Percentiles rank a stretch among this genome's conserved stretches.
These are phyloP conservation scores for Tubulanus polymorphus DNA, from an alignment of 2,888 invertebrate genomes.

Conservation along the genomic window DNA sequence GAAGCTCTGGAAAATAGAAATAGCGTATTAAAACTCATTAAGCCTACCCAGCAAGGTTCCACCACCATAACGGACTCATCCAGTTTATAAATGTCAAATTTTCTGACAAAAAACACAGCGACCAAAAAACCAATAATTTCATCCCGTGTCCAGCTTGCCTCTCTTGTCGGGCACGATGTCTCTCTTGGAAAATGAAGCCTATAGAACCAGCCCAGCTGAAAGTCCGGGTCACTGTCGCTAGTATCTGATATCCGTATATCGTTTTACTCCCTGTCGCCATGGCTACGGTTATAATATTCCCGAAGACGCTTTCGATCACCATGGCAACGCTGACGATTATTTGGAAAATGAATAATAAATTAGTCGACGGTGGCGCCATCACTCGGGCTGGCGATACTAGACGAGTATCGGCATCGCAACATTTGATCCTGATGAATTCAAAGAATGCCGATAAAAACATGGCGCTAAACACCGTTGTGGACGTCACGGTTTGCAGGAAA, in stretches of 20 bases:
- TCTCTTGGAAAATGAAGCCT: slow-evolving; percentile 72
- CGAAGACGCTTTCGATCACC: slow-evolving; percentile 67
- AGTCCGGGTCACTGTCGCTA: slow-evolving; percentile 29
- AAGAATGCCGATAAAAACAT: slow-evolving; percentile 71
- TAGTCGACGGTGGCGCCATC: slow-evolving; percentile 71
- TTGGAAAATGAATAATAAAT: slow-evolving; percentile 69
- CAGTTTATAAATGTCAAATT: slow-evolving; percentile 84
- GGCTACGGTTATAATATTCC: slow-evolving; percentile 69
- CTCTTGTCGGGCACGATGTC: slow-evolving; percentile 74
- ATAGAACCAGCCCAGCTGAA: slow-evolving; percentile 70
- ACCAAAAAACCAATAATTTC: slow-evolving; percentile 85
- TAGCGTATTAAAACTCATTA: too few species aligned
- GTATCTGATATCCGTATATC: slow-evolving; percentile 32
- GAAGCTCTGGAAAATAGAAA: too few species aligned
- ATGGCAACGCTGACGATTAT: slow-evolving; percentile 69
- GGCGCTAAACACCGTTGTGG: slow-evolving; percentile 68
- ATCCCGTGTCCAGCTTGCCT: slow-evolving; percentile 89
- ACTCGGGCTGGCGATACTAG: slow-evolving; percentile 56
- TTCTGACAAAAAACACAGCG: slow-evolving; percentile 77
- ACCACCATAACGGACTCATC: slow-evolving; percentile 88
- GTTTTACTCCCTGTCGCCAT: slow-evolving; percentile 60
- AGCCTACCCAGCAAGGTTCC: slow-evolving; percentile 76
- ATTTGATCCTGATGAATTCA: slow-evolving; percentile 40
- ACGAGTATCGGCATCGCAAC: slow-evolving; percentile 70
- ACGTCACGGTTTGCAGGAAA: slow-evolving; percentile 81